phyloP scores from a whole-genome alignment of 2,888 invertebrate species.

The Meteorus colon region DNA sequence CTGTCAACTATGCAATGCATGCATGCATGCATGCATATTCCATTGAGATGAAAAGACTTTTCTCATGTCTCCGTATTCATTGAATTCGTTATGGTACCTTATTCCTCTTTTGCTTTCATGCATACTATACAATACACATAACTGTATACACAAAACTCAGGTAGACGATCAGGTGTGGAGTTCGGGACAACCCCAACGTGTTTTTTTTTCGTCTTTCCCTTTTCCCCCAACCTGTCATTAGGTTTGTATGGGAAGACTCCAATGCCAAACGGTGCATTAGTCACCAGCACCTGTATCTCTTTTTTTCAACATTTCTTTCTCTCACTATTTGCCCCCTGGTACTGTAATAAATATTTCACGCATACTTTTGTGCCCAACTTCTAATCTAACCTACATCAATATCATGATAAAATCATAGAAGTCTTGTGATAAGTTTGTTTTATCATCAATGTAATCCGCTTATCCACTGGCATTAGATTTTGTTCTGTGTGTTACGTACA shows the following conservation, averaged over 20 bases:
- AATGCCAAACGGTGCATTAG: neutral
- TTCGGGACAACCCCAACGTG: conserved; percentile 40
- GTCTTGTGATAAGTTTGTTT: conserved; percentile 22
- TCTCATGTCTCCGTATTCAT: neutral
- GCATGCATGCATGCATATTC: neutral
- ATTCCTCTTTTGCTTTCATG: neutral
- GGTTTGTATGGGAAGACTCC: conserved; percentile 32
- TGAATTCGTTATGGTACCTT: neutral
- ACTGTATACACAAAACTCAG: conserved; percentile 43
- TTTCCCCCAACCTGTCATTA: conserved; percentile 51
- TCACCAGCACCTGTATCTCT: conserved; percentile 9
- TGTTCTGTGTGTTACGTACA: neutral
- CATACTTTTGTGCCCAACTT: neutral
- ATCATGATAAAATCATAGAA: neutral
- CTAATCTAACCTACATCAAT: conserved; percentile 7
- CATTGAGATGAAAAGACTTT: neutral
- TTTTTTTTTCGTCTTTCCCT: neutral
- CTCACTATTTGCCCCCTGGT: neutral
- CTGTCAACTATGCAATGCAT: neutral
- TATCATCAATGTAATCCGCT: conserved; percentile 3
- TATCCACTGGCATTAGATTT: neutral
- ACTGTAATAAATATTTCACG: neutral
- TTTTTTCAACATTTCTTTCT: neutral
- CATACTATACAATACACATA: conserved; percentile 14
- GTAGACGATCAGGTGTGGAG: conserved; percentile 54